Evolutionary conservation across 2,888 invertebrate species (phyloP), one percentile per base, ranked within the genome.

Genomic region (Syrista parreyssii): DNA sequence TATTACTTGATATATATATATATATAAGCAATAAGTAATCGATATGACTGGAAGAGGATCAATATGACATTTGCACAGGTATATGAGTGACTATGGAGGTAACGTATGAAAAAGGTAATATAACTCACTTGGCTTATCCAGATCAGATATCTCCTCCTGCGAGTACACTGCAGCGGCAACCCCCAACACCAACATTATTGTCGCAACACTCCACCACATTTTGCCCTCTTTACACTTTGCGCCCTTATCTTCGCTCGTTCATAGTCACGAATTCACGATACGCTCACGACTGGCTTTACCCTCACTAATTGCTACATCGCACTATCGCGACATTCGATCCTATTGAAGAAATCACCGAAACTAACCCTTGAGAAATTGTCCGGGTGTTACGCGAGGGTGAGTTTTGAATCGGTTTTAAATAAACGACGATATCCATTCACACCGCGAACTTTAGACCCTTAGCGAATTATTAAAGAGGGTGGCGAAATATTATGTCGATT

Each of bases 51-150:
- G 55, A 55, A 55, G 55, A 55, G 55, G 55, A 55, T 55, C 55
- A 2, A 2, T 55, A 55, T 23, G 23, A 23, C 55, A 23, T 55
- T 23, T 15, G 23, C 23, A 55, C 55, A 55, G 23, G 23, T 55
- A 23, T 55, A 55, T 9, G 74, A 68, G 69, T 75, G 74, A 12
- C 73, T 35, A 33, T 31, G 4, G n/a, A 34, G 4, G 34, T 3
- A 69, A 68, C 55, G 30, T 68, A 75, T 74, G 75, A 81, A 76
- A 76, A 76, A 68, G 74, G 74, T 75, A 76, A 77, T 72, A 78
- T 78, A 75, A 90, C 90, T 90, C 85, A 90, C 90, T 87, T 79
- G 89, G 89, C 87, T 88, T 87, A 87, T 90, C 89, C 84, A 90
- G 86, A 87, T 90, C 90, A 80, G 89, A 86, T 84, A 89, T 85